Conservation (phyloP, 1,140 invertebrate species). For the Cyclina sinensis region DNA sequence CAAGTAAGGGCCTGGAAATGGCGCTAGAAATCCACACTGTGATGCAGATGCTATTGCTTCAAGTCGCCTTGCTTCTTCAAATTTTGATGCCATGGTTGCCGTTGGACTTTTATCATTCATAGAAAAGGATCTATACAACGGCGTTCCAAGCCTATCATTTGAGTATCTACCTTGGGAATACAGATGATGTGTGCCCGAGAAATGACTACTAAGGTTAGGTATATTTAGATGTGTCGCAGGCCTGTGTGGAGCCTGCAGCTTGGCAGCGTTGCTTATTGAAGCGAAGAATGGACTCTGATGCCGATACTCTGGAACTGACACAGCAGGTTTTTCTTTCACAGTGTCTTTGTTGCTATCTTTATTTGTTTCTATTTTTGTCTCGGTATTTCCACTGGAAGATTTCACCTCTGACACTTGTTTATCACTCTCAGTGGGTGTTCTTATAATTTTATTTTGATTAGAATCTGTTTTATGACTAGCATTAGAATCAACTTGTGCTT, state of each 20-base stretch:
- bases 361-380: neutral
- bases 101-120: conserved; percentile 44
- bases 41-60: conserved; percentile 40
- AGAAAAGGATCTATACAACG: conserved; percentile 52
- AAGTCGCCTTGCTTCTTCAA: conserved; percentile 36
- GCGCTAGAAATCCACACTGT: conserved; percentile 14
- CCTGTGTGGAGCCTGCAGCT: conserved; percentile 50
- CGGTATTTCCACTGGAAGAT: neutral
- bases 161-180: conserved; percentile 44
- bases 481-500: neutral
- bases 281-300: conserved; percentile 65
- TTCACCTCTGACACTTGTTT: neutral
- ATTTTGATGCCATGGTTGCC: conserved; percentile 35
- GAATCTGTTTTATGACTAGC: conserved; percentile 41
- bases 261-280: conserved; percentile 59
- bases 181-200: conserved; percentile 57
- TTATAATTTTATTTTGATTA: conserved; percentile 22
- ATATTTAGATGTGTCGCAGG: conserved; percentile 52
- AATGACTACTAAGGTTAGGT: conserved; percentile 59
- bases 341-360: conserved; percentile 9
- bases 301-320: conserved; percentile 48
- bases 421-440: neutral
- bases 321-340: neutral
- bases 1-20: conserved; percentile 35
- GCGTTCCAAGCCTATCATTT: conserved; percentile 5